Evolutionary conservation across 64 coral and sea anemone species (phyloP).

Genomic region (Porites australiensis): DNA sequence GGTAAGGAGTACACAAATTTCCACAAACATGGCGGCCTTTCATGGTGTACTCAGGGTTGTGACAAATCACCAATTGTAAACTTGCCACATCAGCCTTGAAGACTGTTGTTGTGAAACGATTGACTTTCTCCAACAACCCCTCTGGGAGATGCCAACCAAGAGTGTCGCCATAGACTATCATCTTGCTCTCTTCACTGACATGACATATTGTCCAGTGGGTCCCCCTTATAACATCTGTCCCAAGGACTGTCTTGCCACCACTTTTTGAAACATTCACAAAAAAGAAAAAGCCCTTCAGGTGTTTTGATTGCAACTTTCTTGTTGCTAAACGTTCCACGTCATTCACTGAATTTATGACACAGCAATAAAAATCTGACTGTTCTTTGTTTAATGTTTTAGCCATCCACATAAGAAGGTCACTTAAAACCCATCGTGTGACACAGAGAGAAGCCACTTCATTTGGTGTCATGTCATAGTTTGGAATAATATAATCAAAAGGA

Average conservation of each 20-base stretch:
- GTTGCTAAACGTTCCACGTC: not conserved
- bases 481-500: not conserved
- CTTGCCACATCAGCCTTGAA: not conserved
- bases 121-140: not conserved
- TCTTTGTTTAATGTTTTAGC: not conserved
- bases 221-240: not conserved
- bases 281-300: not conserved
- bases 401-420: slow-evolving; percentile 29
- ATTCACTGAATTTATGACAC: slow-evolving; percentile 2
- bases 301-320: not conserved
- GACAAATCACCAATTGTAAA: slow-evolving; percentile 2
- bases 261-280: not conserved
- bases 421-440: slow-evolving; percentile 14
- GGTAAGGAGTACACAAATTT: not conserved
- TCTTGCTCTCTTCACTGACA: not conserved
- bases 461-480: slow-evolving; percentile 21
- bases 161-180: slow-evolving; percentile 44
- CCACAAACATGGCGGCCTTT: slow-evolving; percentile 23
- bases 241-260: slow-evolving; percentile 4
- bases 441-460: slow-evolving; percentile 30
- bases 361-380: not conserved
- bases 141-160: slow-evolving; percentile 22
- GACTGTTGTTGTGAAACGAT: not conserved
- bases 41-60: not conserved
- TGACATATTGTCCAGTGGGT: slow-evolving; percentile 44